Percentiles rank a stretch among this genome's conserved stretches.
Evolutionary conservation across 2,797 vertebrate genomes (phyloP).

Genomic region (Oreonectes daqikongensis): DNA sequence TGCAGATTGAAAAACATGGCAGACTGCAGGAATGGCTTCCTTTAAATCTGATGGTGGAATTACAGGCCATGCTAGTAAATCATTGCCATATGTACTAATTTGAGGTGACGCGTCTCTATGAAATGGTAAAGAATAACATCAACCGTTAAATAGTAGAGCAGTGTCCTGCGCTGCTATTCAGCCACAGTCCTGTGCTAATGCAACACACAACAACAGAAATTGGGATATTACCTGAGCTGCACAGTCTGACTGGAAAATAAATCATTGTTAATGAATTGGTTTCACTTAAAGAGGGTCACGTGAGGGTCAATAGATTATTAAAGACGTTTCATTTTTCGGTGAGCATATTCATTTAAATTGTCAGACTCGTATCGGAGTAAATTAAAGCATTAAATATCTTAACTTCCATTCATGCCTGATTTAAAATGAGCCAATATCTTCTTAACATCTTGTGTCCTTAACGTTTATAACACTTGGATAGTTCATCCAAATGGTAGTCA

Average conservation of each 20-base stretch:
- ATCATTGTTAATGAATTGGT: no score
- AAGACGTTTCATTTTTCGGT: no score
- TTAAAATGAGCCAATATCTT: not conserved
- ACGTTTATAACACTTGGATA: no score
- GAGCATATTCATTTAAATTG: no score
- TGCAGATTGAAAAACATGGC: constrained; percentile 14
- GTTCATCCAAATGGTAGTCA: no score
- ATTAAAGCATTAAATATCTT: not conserved
- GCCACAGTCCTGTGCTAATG: not conserved
- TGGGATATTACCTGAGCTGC: not conserved
- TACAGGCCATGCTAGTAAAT: constrained; percentile 52
- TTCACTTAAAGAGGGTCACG: no score
- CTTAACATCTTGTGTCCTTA: no score
- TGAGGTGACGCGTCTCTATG: constrained; percentile 55
- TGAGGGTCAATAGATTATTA: no score
- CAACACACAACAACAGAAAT: not conserved
- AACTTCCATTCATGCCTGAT: not conserved
- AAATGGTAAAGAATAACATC: constrained; percentile 56
- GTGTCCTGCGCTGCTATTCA: not conserved
- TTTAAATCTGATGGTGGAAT: constrained; percentile 51
- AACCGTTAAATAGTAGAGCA: constrained; percentile 12
- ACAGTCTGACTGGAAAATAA: no score
- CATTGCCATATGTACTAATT: constrained; percentile 41
- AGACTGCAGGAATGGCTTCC: constrained; percentile 35
- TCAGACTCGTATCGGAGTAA: not conserved